Evolutionary conservation across 2,113 vertebrate genomes (phyloP).

Genomic region (Phasianus colchicus): DNA sequence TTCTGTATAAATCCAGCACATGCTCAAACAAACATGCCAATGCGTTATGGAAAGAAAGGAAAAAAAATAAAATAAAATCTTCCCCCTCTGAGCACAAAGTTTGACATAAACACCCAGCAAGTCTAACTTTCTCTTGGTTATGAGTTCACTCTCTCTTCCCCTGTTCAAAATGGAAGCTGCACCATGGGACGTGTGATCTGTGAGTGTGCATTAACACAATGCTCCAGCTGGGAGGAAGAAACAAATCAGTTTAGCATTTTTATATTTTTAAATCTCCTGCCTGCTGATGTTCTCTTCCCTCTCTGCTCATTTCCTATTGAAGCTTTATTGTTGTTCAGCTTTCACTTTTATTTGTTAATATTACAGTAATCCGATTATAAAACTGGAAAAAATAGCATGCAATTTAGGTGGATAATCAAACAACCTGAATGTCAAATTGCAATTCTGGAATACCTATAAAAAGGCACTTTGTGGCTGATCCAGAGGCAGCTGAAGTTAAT

Average conservation of each 20-base stretch:
- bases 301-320: not conserved
- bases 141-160: not conserved
- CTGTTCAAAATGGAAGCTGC: not conserved
- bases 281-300: slow-evolving; percentile 29
- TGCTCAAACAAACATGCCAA: not conserved
- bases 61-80: not conserved
- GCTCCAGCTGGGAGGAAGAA: slow-evolving; percentile 9
- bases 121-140: not conserved
- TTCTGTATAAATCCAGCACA: not conserved
- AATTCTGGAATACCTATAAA: not conserved
- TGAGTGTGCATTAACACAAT: not conserved
- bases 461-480: not conserved
- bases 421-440: not conserved
- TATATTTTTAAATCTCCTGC: slow-evolving; percentile 27
- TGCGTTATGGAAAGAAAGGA: not conserved
- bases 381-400: not conserved
- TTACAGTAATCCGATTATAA: not conserved
- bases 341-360: slow-evolving; percentile 39
- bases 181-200: not conserved
- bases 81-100: not conserved
- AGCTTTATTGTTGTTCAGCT: slow-evolving; percentile 2
- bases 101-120: not conserved
- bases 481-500: not conserved
- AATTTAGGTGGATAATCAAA: not conserved
- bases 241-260: slow-evolving; percentile 45